A percentile compares a stretch with the other conserved stretches of the same genome.
Conservation (phyloP, 1,140 invertebrate species). For the Hypsibius dujardini region DNA sequence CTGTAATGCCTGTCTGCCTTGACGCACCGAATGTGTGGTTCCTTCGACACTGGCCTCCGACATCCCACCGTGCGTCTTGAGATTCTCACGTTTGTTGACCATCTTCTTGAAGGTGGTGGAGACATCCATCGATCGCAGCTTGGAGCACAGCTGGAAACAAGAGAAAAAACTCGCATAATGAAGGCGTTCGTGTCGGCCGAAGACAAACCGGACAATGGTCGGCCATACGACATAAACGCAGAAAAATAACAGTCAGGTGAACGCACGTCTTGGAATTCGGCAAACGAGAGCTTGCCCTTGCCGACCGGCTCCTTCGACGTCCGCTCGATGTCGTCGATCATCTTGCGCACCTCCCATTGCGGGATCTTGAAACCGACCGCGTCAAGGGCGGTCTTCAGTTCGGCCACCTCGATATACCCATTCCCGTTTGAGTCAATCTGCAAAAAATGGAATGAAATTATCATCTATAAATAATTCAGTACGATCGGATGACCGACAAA, state of each 20-base stretch:
- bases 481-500: too few relatives aligned
- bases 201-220: not conserved
- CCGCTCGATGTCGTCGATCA: constrained; percentile 63
- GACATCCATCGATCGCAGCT: constrained; percentile 73
- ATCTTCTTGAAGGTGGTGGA: constrained; percentile 73
- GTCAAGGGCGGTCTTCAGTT: constrained; percentile 73
- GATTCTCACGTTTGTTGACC: constrained; percentile 76
- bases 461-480: not conserved
- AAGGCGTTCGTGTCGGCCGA: constrained; percentile 10
- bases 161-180: constrained; percentile 14
- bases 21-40: constrained; percentile 70
- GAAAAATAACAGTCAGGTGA: too few relatives aligned
- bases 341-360: constrained; percentile 70
- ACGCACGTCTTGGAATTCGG: constrained; percentile 58
- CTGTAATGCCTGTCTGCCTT: not conserved
- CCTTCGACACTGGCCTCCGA: constrained; percentile 79
- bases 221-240: too few relatives aligned
- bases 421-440: constrained; percentile 78
- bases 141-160: constrained; percentile 52
- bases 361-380: constrained; percentile 77
- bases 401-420: constrained; percentile 70
- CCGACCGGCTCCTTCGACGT: constrained; percentile 43
- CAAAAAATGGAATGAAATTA: constrained; percentile 29
- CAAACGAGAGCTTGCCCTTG: constrained; percentile 55
- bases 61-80: constrained; percentile 77